A percentile compares a stretch with the other conserved stretches of the same genome.
Conservation (phyloP, 2,888 invertebrate genomes). For the Drosophila niveifrons region DNA sequence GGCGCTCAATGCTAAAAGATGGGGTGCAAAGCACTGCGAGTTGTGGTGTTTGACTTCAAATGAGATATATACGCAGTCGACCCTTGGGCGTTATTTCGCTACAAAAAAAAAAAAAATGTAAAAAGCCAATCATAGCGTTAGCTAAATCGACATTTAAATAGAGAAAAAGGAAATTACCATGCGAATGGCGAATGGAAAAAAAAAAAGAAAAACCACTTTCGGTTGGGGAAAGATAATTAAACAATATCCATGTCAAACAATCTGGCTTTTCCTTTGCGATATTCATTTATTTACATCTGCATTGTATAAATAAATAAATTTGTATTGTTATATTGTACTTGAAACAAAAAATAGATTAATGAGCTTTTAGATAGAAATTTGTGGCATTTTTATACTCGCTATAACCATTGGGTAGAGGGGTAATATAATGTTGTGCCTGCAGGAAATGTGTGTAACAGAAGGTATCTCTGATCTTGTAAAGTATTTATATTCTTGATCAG, state of each 20-base stretch:
- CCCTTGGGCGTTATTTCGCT: conserved; percentile 32
- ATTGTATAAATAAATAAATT: too few species aligned
- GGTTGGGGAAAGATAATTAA: background rate
- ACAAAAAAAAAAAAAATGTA: background rate
- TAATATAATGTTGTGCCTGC: too few species aligned
- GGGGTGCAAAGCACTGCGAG: background rate
- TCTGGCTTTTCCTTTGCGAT: background rate
- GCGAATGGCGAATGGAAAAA: background rate
- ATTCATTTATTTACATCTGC: too few species aligned
- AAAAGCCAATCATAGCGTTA: conserved; percentile 30
- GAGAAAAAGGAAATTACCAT: conserved; percentile 32
- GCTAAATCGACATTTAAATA: conserved; percentile 69
- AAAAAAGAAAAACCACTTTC: background rate
- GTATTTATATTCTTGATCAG: too few species aligned
- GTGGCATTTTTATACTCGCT: too few species aligned
- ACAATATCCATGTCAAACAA: background rate
- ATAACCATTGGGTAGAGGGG: too few species aligned
- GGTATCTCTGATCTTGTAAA: too few species aligned
- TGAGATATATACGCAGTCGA: conserved; percentile 9
- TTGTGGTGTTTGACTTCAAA: conserved; percentile 6
- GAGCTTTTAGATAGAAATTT: too few species aligned
- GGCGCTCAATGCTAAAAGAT: conserved; percentile 3
- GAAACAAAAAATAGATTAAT: too few species aligned
- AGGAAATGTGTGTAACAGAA: too few species aligned
- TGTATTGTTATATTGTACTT: too few species aligned